Evolutionary conservation across 2,888 invertebrate species (phyloP).

Genomic region (Dromius quadrimaculatus): DNA sequence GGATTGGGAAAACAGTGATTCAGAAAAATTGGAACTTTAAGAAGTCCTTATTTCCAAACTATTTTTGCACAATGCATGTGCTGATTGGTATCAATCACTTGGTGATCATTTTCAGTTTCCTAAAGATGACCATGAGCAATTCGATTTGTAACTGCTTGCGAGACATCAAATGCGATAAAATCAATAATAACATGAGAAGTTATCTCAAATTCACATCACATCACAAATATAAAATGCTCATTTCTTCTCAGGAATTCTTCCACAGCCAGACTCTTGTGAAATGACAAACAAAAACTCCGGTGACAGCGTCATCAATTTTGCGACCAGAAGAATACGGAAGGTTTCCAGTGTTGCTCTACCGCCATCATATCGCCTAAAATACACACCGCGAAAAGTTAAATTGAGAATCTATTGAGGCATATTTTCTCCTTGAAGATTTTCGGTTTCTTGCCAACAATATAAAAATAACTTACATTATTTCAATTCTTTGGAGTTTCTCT

Average conservation of each 20-base stretch:
- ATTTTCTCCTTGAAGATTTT: slow-evolving; percentile 40
- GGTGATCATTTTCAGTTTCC: too few relatives aligned
- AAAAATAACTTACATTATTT: slow-evolving; percentile 42
- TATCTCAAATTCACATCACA: slow-evolving; percentile 22
- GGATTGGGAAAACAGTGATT: too few relatives aligned
- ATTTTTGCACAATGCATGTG: too few relatives aligned
- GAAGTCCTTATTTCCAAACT: too few relatives aligned
- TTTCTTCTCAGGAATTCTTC: slow-evolving; percentile 30
- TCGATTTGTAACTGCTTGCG: too few relatives aligned
- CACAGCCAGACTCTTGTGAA: slow-evolving; percentile 2
- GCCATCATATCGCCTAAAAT: slow-evolving; percentile 31
- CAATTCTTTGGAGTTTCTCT: slow-evolving; percentile 15
- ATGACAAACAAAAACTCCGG: slow-evolving; percentile 27
- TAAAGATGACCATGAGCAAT: too few relatives aligned
- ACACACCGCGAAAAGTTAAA: slow-evolving; percentile 48
- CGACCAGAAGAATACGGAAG: slow-evolving; percentile 37
- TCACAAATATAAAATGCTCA: slow-evolving; percentile 31
- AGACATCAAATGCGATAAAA: too few relatives aligned
- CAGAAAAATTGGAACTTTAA: too few relatives aligned
- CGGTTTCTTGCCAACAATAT: slow-evolving; percentile 44
- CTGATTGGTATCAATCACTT: too few relatives aligned
- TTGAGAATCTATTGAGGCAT: slow-evolving; percentile 49
- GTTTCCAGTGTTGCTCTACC: slow-evolving; percentile 25
- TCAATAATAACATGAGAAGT: slow-evolving; percentile 44
- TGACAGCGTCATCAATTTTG: slow-evolving; percentile 40